Conservation (phyloP, 2,888 invertebrate species). For the Antheraea yamamai region DNA sequence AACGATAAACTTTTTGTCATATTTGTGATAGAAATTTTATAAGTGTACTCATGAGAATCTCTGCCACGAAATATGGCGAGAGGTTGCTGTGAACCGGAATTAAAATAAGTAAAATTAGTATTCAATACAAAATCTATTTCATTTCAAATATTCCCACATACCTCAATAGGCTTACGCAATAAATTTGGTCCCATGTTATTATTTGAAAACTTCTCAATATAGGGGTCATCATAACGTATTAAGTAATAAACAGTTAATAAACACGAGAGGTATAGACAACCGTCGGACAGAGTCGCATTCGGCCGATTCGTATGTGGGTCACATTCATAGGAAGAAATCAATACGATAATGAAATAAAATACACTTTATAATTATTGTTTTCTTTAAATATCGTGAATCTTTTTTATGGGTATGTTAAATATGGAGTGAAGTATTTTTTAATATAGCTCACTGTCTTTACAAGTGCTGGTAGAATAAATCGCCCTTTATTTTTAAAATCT, state of each 20-base stretch:
- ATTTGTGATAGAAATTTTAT: neutral
- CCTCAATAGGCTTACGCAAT: constrained; percentile 38
- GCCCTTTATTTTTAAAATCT: neutral
- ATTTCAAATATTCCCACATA: constrained; percentile 42
- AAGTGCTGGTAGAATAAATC: neutral
- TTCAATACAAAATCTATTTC: constrained; percentile 9
- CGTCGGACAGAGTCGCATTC: constrained; percentile 16
- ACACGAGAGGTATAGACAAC: constrained; percentile 42
- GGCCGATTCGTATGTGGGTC: neutral
- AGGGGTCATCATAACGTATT: constrained; percentile 65
- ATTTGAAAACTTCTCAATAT: constrained; percentile 43
- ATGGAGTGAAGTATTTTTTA: too few species aligned
- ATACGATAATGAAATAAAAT: neutral
- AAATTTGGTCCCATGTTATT: constrained; percentile 32
- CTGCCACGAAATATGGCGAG: neutral
- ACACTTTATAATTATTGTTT: neutral
- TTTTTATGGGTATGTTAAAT: neutral
- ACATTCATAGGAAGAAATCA: neutral
- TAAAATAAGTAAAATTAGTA: constrained; percentile 9
- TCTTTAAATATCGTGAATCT: neutral
- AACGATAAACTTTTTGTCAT: neutral
- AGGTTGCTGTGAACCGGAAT: neutral
- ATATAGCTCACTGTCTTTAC: neutral
- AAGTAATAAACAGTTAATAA: constrained; percentile 78
- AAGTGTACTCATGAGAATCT: neutral